phyloP scores from a whole-genome alignment of 2,888 invertebrate species.

The Clivina fossor region DNA sequence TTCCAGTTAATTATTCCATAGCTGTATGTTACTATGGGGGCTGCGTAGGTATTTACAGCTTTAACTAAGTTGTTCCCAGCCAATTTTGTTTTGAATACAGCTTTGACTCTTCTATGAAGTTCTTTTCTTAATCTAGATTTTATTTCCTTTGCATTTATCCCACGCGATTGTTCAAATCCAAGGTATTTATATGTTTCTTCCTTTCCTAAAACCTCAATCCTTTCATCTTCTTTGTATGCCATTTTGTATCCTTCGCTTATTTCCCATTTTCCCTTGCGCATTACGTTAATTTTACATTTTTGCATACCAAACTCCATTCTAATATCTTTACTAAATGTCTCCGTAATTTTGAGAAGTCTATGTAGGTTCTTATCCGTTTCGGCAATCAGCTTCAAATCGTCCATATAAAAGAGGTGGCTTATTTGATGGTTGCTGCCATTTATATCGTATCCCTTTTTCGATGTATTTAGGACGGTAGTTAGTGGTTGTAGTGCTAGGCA shows the following conservation, averaged over 20 bases:
- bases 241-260: conserved; percentile 1
- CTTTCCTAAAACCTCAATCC: conserved; percentile 18
- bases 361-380: conserved; percentile 13
- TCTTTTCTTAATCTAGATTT: conserved; percentile 20
- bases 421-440: conserved; percentile 5
- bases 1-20: background rate
- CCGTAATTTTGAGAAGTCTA: conserved; percentile 12
- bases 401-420: conserved; percentile 36
- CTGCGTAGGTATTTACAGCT: background rate
- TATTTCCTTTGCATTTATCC: conserved; percentile 13
- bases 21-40: background rate
- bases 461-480: conserved; percentile 13
- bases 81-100: background rate
- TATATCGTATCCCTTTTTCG: conserved; percentile 4
- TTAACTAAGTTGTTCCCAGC: background rate
- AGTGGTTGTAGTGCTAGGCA: conserved; percentile 29
- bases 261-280: conserved; percentile 6
- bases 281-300: conserved; percentile 31
- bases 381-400: conserved; percentile 38
- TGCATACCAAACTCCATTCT: conserved; percentile 36
- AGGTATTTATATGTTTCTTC: conserved; percentile 34
- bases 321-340: conserved; percentile 32
- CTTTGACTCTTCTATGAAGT: background rate
- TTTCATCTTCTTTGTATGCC: conserved; percentile 4
- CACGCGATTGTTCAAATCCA: conserved; percentile 17